Base-by-base conservation (phyloP, 2,797 vertebrate species). In the Poecilia picta region DNA sequence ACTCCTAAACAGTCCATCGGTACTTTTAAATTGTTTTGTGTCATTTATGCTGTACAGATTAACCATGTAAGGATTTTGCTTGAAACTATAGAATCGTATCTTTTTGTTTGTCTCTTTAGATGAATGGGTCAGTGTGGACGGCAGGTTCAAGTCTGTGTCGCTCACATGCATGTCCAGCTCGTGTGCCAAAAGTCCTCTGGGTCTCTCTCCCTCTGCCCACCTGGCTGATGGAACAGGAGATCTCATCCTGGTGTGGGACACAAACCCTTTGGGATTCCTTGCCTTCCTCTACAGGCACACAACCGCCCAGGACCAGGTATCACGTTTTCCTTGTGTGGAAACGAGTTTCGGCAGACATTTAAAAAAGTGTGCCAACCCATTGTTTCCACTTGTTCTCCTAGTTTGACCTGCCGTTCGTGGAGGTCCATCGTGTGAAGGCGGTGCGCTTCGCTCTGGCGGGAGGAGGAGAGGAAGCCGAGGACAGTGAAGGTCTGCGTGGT, bases 361-460 rank as follows among this genome's bases (percentile, higher is more conserved):
- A 20, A 43, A 41, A 71, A 75, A 25, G 39, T 0, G 2, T 36
- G 5, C 53, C 15, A 85, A 16, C 0, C 4, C 11, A 33, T 55
- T 7, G 1, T 79, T 72, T 73, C 11, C 45, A 18, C 8, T 10
- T 2, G 13, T 43, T 76, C 18, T 83, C 57, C 74, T 73, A 97
- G 97, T 97, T 97, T 84, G 96, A 97, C 85, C 89, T 97, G 84
- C 96, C 96, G 0, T 97, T 97, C 57, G 96, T 97, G 75, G 95
- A 96, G 75, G 96, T 97, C 76, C 95, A 97, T 84, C 95, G 96
- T 0, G 96, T 97, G 55, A 96, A 90, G 76, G 96, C 95, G 0
- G 83, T 96, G 72, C 95, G 94, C 1, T 97, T 97, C 86, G 93
- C 81, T 55, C 85, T 94, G 20, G 81, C 90, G 1, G 83, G 85